Base-by-base conservation (phyloP, 92 coral and sea anemone genomes). In the Zoanthus sociatus region DNA sequence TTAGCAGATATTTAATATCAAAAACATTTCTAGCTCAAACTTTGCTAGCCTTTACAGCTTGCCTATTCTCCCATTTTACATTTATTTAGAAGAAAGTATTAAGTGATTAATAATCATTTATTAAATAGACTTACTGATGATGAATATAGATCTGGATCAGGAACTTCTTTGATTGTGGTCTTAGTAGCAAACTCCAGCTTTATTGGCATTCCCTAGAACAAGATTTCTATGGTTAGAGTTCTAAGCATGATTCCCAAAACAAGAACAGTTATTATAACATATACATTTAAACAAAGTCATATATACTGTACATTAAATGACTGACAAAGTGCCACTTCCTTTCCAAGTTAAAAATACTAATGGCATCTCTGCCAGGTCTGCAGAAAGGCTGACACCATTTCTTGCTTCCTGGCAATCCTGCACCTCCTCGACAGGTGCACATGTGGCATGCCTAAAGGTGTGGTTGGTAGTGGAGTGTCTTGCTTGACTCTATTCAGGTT, bases 131-230 rank as follows among this genome's bases (percentile, higher is more conserved):
- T 93, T 86, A 96, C 98, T 44, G 96, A 96, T 18, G 98, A 94
- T 21, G 86, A 61, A 70, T 93, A 96, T 72, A 95, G 94, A 70
- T 88, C 88, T 8, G 98, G 94, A 51, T 96, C 98, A 68, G 98
- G 98, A 3, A 96, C 96, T 76, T 96, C 98, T 68, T 96, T 96
- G 82, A 96, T 92, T 37, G 98, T 94, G 31, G 98, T 96, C 83
- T 94, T 94, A 33, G 98, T 96, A 31, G 98, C 94, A 96, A 96
- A 96, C 79, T 96, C 98, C 47, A 96, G 84, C 74, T 96, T 82
- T 44, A 96, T 72, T 10, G 98, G 98, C 72, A 94, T 94, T 9
- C 98, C 98, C 98, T 94, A 83, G 3, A 72, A n/a, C 14, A 16
- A 54, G 47, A 26, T 66, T 73, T 18, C 21, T 33, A 33, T 33